A percentile compares a stretch with the other conserved stretches of the same genome.
Conservation (phyloP, 2,113 vertebrate genomes). For the Nothocercus nigrocapillus region DNA sequence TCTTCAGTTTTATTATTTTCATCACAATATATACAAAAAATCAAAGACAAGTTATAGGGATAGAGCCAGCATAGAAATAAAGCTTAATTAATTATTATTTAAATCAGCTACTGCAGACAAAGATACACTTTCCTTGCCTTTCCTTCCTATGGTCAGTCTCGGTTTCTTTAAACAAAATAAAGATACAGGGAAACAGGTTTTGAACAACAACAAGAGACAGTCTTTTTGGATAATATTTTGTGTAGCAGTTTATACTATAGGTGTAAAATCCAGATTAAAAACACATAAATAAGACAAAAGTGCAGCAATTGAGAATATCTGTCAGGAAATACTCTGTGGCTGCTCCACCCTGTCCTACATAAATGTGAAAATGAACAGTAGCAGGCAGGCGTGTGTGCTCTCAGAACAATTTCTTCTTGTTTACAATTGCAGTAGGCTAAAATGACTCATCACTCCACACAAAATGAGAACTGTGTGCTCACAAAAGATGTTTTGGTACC, state of each 20-base stretch:
- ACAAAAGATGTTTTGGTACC: conserved; percentile 16
- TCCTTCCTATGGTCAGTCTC: neutral
- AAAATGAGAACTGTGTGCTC: conserved; percentile 27
- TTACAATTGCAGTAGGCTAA: conserved; percentile 52
- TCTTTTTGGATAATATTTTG: neutral
- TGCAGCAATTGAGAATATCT: neutral
- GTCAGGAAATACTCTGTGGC: conserved; percentile 25
- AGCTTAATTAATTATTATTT: neutral
- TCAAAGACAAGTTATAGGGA: neutral
- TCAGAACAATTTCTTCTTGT: conserved; percentile 63
- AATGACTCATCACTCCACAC: conserved; percentile 24
- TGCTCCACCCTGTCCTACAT: conserved; percentile 40
- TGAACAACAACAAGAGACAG: neutral
- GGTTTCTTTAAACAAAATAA: neutral
- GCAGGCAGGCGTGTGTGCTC: conserved; percentile 37
- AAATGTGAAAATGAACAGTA: conserved; percentile 45
- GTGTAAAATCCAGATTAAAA: neutral
- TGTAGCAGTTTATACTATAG: neutral
- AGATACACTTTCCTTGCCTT: neutral
- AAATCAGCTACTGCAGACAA: neutral
- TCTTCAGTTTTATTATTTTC: neutral
- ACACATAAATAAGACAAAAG: neutral
- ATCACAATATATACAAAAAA: neutral
- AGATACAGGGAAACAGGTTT: neutral
- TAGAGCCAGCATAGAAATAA: neutral